These are phyloP conservation scores for Dendronephthya gigantea DNA, from an alignment of 64 coral and sea anemone species.

Conservation along the genomic window DNA sequence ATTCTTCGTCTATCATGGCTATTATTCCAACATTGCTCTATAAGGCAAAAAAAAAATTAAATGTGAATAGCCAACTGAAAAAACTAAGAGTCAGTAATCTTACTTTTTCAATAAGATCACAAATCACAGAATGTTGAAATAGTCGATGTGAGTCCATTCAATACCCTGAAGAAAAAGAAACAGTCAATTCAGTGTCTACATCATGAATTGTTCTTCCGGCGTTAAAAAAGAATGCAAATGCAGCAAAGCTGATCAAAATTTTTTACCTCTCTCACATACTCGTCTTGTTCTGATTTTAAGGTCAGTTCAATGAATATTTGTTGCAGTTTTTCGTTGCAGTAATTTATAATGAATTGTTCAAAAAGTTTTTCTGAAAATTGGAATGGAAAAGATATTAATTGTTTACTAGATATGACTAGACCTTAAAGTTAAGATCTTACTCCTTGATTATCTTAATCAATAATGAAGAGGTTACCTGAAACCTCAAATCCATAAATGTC, in stretches of 20 bases:
- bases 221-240: too few species aligned
- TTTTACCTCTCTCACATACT: slow-evolving; percentile 92
- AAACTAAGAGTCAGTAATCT: not conserved
- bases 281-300: slow-evolving; percentile 91
- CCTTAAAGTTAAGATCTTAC: too few species aligned
- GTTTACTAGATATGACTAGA: not conserved
- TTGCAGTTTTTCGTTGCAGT: slow-evolving; percentile 98
- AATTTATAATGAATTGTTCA: slow-evolving; percentile 99
- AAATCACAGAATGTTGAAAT: slow-evolving; percentile 93
- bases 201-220: not conserved
- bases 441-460: too few species aligned
- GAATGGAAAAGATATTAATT: not conserved
- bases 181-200: not conserved
- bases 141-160: slow-evolving; percentile 87
- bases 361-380: slow-evolving; percentile 77
- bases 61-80: not conserved
- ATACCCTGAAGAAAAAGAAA: slow-evolving; percentile 53
- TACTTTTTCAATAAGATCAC: slow-evolving; percentile 92
- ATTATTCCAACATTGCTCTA: slow-evolving; percentile 84
- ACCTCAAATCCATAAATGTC: slow-evolving; percentile 99
- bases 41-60: not conserved
- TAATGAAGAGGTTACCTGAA: slow-evolving; percentile 40
- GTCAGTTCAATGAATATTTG: slow-evolving; percentile 97
- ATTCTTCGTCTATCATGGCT: slow-evolving; percentile 76
- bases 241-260: not conserved